Percentiles rank a stretch among this genome's conserved stretches.
These are phyloP conservation scores for Drosophila barbarae DNA, from an alignment of 2,888 invertebrate genomes.

Conservation along the genomic window DNA sequence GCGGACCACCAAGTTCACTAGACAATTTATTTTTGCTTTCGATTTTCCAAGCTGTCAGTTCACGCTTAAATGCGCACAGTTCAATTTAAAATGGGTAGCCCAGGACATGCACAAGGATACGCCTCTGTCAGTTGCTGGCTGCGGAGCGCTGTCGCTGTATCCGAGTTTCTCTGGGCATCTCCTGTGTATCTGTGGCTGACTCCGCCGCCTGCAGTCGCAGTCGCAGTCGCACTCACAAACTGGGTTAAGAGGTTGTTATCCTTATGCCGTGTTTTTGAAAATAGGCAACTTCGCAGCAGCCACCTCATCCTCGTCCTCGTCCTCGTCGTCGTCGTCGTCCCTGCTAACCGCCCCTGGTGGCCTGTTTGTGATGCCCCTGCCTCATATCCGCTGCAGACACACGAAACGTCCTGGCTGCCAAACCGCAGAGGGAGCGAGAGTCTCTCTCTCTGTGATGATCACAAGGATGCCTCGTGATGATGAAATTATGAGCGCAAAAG, in stretches of 20 bases:
- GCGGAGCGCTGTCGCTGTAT: conserved; percentile 18
- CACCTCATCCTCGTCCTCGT: conserved; percentile 7
- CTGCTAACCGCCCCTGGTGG: conserved; percentile 26
- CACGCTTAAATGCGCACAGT: conserved; percentile 75
- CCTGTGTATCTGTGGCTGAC: conserved; percentile 18
- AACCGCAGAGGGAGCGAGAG: conserved; percentile 59
- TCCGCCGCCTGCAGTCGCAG: conserved; percentile 49
- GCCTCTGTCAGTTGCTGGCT: conserved; percentile 26
- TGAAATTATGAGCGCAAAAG: conserved; percentile 74
- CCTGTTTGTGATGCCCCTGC: conserved; percentile 71
- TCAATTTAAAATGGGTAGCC: conserved; percentile 69
- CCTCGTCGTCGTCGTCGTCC: conserved; percentile 19
- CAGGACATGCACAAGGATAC: conserved; percentile 46
- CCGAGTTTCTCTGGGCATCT: conserved; percentile 11
- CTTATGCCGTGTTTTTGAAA: conserved; percentile 75
- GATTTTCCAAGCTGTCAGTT: conserved; percentile 75
- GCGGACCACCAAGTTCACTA: conserved; percentile 71
- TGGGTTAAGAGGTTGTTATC: conserved; percentile 75
- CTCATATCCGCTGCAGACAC: conserved; percentile 72
- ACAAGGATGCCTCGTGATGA: conserved; percentile 52
- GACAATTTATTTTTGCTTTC: conserved; percentile 75
- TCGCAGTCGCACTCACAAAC: conserved; percentile 55
- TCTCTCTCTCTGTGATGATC: conserved; percentile 15
- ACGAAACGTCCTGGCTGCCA: conserved; percentile 70
- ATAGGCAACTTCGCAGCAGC: conserved; percentile 58